Evolutionary conservation across 2,888 invertebrate genomes (phyloP).

Genomic region (Xestoiulus laeticollis): DNA sequence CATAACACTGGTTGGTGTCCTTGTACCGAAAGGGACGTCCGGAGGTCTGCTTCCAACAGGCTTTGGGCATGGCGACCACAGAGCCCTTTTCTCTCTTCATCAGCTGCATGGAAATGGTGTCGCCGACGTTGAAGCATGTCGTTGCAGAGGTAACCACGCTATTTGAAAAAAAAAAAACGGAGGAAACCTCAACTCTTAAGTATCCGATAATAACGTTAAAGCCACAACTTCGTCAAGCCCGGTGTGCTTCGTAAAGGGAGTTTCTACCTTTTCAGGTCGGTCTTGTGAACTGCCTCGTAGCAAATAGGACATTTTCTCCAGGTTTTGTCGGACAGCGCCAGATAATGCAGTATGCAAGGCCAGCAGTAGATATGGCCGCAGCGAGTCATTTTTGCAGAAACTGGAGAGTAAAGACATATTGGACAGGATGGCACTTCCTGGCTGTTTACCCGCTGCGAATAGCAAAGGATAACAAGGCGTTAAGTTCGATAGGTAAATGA

Average conservation of each 20-base stretch:
- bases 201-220: too few species aligned
- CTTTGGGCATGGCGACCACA: slow-evolving; percentile 69
- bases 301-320: slow-evolving; percentile 93
- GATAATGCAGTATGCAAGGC: slow-evolving; percentile 93
- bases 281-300: slow-evolving; percentile 79
- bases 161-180: too few species aligned
- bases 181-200: too few species aligned
- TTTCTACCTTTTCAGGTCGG: slow-evolving; percentile 87
- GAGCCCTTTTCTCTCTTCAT: slow-evolving; percentile 83
- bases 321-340: slow-evolving; percentile 82
- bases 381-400: slow-evolving; percentile 88
- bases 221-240: too few species aligned
- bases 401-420: slow-evolving; percentile 87
- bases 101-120: slow-evolving; percentile 78
- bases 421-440: slow-evolving; percentile 81
- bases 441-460: slow-evolving; percentile 71
- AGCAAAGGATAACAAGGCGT: too few species aligned
- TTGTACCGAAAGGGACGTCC: slow-evolving; percentile 60
- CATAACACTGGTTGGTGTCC: slow-evolving; percentile 60
- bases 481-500: too few species aligned
- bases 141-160: slow-evolving; percentile 70
- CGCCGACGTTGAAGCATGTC: slow-evolving; percentile 69
- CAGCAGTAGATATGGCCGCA: slow-evolving; percentile 98
- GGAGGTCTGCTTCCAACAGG: slow-evolving; percentile 59
- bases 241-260: too few species aligned